phyloP scores from a whole-genome alignment of 1,140 invertebrate genomes.

The Drosophila suzukii region DNA sequence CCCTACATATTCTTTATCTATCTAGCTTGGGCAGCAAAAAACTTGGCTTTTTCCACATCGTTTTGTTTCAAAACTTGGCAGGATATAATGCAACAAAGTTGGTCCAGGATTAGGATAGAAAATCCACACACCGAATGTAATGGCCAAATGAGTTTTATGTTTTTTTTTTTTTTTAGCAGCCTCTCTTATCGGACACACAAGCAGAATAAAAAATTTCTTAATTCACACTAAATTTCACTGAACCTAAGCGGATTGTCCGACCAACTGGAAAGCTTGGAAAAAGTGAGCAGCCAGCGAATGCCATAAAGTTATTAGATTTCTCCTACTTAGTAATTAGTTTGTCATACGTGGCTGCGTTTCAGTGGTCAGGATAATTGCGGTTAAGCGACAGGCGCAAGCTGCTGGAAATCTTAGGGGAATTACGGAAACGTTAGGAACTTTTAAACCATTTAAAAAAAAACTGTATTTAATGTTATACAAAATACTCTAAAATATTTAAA shows the following conservation, averaged over 20 bases:
- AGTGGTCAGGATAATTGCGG: slow-evolving; percentile 32
- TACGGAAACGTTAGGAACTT: neutral
- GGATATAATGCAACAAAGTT: slow-evolving; percentile 69
- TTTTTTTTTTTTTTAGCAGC: slow-evolving; percentile 29
- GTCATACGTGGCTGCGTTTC: slow-evolving; percentile 37
- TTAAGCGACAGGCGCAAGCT: slow-evolving; percentile 10
- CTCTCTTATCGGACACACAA: slow-evolving; percentile 16
- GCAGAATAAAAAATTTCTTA: slow-evolving; percentile 61
- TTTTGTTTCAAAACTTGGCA: slow-evolving; percentile 46
- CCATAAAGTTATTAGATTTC: slow-evolving; percentile 58
- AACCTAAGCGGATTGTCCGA: slow-evolving; percentile 61
- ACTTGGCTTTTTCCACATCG: slow-evolving; percentile 15
- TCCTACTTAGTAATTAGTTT: slow-evolving; percentile 54
- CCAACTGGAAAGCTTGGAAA: slow-evolving; percentile 6
- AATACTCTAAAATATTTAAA: too few relatives aligned
- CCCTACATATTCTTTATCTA: neutral
- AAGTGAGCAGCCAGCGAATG: slow-evolving; percentile 28
- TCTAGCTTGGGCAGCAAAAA: slow-evolving; percentile 8
- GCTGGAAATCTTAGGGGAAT: neutral
- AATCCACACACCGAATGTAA: slow-evolving; percentile 7
- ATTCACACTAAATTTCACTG: slow-evolving; percentile 65
- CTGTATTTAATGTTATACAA: too few relatives aligned
- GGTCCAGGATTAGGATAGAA: slow-evolving; percentile 16
- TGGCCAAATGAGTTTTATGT: slow-evolving; percentile 39
- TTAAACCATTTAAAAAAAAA: neutral